Percentiles rank a stretch among this genome's conserved stretches.
phyloP scores from a whole-genome alignment of 2,888 invertebrate species.

The Microctonus aethiopoides region DNA sequence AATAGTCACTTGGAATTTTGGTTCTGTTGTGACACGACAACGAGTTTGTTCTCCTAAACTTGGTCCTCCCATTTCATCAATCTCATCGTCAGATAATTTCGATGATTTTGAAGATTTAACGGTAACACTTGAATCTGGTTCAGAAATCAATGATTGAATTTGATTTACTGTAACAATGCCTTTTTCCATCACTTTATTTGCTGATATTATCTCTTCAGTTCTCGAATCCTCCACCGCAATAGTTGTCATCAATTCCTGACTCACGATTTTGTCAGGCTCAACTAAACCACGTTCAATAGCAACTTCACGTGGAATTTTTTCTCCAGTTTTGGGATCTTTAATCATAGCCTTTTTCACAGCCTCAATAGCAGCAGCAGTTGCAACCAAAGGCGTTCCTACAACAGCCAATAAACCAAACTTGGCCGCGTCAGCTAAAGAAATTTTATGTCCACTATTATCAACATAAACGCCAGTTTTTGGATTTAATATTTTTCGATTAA shows the following conservation, averaged over 20 bases:
- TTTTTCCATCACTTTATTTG: conserved; percentile 72
- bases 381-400: conserved; percentile 79
- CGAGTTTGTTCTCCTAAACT: conserved; percentile 73
- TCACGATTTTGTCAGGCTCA: conserved; percentile 47
- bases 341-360: conserved; percentile 74
- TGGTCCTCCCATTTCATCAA: conserved; percentile 57
- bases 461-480: conserved; percentile 76
- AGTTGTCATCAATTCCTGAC: conserved; percentile 37
- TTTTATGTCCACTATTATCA: conserved; percentile 74
- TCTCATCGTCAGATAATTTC: conserved; percentile 45
- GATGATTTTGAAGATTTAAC: conserved; percentile 28
- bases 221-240: conserved; percentile 60
- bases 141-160: conserved; percentile 50
- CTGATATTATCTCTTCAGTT: conserved; percentile 69
- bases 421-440: conserved; percentile 79
- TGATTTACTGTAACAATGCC: conserved; percentile 71
- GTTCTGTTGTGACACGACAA: conserved; percentile 72
- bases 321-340: conserved; percentile 83
- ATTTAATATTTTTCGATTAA: conserved; percentile 81
- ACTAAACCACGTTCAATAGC: conserved; percentile 83
- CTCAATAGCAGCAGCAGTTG: conserved; percentile 77
- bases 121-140: conserved; percentile 34
- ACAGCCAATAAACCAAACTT: conserved; percentile 83
- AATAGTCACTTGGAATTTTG: conserved; percentile 76
- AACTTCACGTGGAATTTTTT: conserved; percentile 82